Percentiles rank a stretch among this genome's conserved stretches.
Conservation (phyloP, 2,797 vertebrate species). For the Basileuterus tristriatus region DNA sequence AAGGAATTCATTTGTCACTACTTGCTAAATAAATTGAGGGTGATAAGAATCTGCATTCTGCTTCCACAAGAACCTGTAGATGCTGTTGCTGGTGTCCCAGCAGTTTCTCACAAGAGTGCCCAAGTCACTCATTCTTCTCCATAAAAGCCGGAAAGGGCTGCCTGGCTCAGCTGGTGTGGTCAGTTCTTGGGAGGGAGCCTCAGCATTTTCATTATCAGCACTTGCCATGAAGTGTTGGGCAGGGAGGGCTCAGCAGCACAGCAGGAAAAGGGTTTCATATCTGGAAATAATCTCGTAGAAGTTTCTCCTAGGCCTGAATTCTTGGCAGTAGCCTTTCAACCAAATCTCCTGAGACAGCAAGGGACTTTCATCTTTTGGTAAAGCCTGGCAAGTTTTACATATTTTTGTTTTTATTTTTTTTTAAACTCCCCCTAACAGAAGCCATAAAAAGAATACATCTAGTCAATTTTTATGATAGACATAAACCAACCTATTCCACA, state of each 20-base stretch:
- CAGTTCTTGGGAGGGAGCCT: neutral
- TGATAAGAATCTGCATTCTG: slow-evolving; percentile 65
- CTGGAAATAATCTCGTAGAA: slow-evolving; percentile 49
- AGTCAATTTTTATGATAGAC: neutral
- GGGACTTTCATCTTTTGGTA: neutral
- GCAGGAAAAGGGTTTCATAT: slow-evolving; percentile 56
- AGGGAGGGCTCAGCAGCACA: neutral
- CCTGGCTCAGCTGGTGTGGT: slow-evolving; percentile 15
- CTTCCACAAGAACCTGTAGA: slow-evolving; percentile 43
- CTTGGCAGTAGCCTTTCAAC: slow-evolving; percentile 38
- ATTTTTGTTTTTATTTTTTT: neutral
- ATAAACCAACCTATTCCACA: neutral
- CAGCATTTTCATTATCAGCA: slow-evolving; percentile 17
- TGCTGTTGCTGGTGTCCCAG: slow-evolving; percentile 43
- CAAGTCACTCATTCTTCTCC: slow-evolving; percentile 58
- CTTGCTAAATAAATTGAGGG: slow-evolving; percentile 27
- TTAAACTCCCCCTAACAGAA: neutral
- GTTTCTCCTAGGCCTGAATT: slow-evolving; percentile 30
- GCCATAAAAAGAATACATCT: neutral
- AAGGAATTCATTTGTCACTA: slow-evolving; percentile 60
- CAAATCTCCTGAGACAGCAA: neutral
- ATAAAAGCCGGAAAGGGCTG: slow-evolving; percentile 67
- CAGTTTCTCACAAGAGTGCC: slow-evolving; percentile 61
- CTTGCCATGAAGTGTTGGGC: neutral
- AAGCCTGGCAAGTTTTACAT: neutral